Base-by-base conservation (phyloP, 2,888 invertebrate species). In the Temnothorax unifasciatus region DNA sequence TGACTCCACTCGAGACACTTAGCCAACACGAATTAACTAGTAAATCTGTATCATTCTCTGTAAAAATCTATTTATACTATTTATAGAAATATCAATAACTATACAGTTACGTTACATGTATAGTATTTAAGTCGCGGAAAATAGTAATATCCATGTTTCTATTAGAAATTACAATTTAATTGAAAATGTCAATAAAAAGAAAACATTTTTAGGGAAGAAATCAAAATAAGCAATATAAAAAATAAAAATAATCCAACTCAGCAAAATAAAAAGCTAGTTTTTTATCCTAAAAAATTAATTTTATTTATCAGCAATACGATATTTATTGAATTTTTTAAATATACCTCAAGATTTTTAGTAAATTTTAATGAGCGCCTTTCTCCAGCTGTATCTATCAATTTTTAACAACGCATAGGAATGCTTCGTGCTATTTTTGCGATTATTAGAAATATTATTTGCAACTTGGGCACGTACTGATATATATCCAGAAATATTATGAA, bases 1-100 rank as follows among this genome's bases (percentile, higher is more conserved):
- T 57, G 64, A 85, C 34, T 82, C 74, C 54, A 71, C 50, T 81
- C 38, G 44, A 68, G 44, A 63, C 21, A 34, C 9, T 59, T 50
- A 25, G 6, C n/a, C 13, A 76, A 52, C 25, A 76, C 47, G 38
- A 64, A 68, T 66, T 41, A 68, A 52, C 41, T 25, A 18, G 15
- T 41, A 76, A 76, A 66, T 76, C 25, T 66, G 5, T n/a, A 4
- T 25, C 18, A 5, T 41, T 47, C 25, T 61, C 15, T 13, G 11
- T 6, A 13, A 2, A 41, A 76, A 66, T 25, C 34, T 52, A 18
- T 76, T 44, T 34, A 34, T 38, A n/a, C 34, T 52, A 15, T 76
- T 44, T 34, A 34, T 41, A n/a, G 15, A 2, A 76, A 15, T 15
- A 21, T 21, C 15, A 21, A 47, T 75, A 34, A 75, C 29, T 50